Evolutionary conservation across 2,888 invertebrate genomes (phyloP).

Genomic region (Horisme vitalbata): DNA sequence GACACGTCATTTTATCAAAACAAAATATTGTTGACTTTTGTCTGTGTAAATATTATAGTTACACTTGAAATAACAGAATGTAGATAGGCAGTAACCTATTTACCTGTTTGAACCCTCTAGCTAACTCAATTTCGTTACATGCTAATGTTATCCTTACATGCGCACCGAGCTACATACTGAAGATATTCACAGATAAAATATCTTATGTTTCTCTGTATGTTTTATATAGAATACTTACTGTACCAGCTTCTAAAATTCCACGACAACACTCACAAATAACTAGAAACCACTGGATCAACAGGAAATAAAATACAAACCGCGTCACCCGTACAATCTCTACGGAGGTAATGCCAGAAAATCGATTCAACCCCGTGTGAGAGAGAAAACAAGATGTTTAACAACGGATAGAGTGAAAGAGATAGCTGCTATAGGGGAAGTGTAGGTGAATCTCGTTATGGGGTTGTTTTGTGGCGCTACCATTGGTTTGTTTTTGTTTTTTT

Average conservation of each 20-base stretch:
- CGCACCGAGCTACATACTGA: too few species aligned
- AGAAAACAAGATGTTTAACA: constrained; percentile 9
- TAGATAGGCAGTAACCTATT: too few species aligned
- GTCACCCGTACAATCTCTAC: not conserved
- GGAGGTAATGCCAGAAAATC: constrained; percentile 6
- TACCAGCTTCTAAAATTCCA: constrained; percentile 1
- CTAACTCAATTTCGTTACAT: too few species aligned
- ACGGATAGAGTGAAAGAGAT: constrained; percentile 22
- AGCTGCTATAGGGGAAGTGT: constrained; percentile 11
- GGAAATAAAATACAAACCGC: not conserved
- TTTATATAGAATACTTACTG: constrained; percentile 3
- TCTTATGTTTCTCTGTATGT: too few species aligned
- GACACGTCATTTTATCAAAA: too few species aligned
- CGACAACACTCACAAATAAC: not conserved
- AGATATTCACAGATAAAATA: too few species aligned
- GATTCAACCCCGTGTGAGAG: constrained; percentile 17
- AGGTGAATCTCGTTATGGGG: constrained; percentile 20
- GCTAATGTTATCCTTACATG: too few species aligned
- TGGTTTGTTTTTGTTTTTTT: constrained; percentile 23
- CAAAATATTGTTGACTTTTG: too few species aligned
- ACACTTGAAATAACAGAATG: too few species aligned
- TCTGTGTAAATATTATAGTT: too few species aligned
- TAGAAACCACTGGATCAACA: constrained; percentile 15
- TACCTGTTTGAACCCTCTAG: too few species aligned
- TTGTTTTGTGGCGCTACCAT: constrained; percentile 31